These are phyloP conservation scores for Echeneis naucrates DNA, from an alignment of 2,797 vertebrate genomes.

Conservation along the genomic window DNA sequence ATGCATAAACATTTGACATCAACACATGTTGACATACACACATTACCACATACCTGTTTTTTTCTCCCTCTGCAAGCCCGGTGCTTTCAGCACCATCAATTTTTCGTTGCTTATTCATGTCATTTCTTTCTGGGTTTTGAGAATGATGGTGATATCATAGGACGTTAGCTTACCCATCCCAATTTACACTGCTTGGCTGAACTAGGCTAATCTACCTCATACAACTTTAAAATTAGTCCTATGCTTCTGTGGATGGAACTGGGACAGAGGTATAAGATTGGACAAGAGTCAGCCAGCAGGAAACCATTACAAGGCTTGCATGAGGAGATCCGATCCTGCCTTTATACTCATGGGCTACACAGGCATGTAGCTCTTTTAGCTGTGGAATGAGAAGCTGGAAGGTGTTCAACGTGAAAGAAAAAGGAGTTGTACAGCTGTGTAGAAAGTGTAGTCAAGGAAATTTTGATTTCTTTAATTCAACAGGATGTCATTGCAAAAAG, in stretches of 20 bases:
- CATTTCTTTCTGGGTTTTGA: conserved; percentile 38
- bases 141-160: conserved; percentile 47
- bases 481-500: neutral
- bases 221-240: conserved; percentile 79
- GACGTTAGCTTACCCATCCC: conserved; percentile 51
- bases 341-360: conserved; percentile 21
- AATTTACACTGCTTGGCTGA: conserved; percentile 71
- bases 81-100: conserved; percentile 1
- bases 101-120: conserved; percentile 33
- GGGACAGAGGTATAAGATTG: conserved; percentile 65
- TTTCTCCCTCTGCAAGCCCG: conserved; percentile 6
- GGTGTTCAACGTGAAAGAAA: conserved; percentile 2
- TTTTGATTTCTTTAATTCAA: conserved; percentile 23
- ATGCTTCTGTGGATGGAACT: conserved; percentile 56
- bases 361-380: conserved; percentile 11
- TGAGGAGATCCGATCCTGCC: conserved; percentile 45
- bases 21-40: conserved; percentile 19
- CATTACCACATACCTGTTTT: conserved; percentile 1
- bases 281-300: conserved; percentile 57
- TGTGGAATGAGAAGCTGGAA: conserved; percentile 5
- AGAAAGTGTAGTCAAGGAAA: conserved; percentile 12
- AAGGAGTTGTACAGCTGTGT: neutral
- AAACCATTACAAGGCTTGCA: conserved; percentile 59
- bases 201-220: conserved; percentile 77
- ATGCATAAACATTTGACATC: conserved; percentile 31